Percentiles rank a stretch among this genome's conserved stretches.
These are phyloP conservation scores for Eriosoma lanigerum DNA, from an alignment of 1,140 invertebrate genomes.

Conservation along the genomic window DNA sequence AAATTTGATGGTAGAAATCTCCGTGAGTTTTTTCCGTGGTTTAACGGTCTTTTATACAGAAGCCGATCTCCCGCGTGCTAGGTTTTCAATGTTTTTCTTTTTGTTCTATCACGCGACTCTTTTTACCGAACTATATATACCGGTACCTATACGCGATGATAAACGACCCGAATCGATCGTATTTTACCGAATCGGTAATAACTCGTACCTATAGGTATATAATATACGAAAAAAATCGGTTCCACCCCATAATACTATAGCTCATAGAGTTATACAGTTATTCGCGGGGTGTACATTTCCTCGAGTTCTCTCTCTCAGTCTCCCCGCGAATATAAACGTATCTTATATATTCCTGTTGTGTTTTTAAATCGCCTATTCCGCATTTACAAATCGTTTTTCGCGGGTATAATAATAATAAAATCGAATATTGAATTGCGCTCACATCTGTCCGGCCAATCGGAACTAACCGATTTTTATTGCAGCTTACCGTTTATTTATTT, in stretches of 20 bases:
- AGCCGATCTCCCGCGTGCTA: conserved; percentile 8
- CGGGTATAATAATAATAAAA: conserved; percentile 31
- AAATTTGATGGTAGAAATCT: background rate
- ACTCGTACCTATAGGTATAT: background rate
- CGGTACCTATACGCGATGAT: background rate
- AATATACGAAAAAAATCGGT: conserved; percentile 22
- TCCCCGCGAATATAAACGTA: background rate
- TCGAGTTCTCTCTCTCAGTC: background rate
- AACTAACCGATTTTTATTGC: conserved; percentile 49
- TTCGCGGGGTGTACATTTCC: background rate
- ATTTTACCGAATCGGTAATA: conserved; percentile 31
- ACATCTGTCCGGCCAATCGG: conserved; percentile 30
- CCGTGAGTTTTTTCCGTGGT: background rate
- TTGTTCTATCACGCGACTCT: background rate
- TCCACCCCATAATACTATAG: background rate
- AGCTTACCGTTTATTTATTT: background rate
- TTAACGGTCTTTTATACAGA: conserved; percentile 15
- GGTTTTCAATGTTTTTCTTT: conserved; percentile 20
- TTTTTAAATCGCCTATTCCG: background rate
- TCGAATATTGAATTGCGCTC: conserved; percentile 14
- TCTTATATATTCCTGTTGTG: too few species aligned
- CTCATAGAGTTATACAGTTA: too few species aligned
- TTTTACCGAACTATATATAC: background rate
- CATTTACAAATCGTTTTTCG: conserved; percentile 30
- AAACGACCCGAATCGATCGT: conserved; percentile 11